phyloP scores from a whole-genome alignment of 1,140 invertebrate genomes.

The Olivierus martensii region DNA sequence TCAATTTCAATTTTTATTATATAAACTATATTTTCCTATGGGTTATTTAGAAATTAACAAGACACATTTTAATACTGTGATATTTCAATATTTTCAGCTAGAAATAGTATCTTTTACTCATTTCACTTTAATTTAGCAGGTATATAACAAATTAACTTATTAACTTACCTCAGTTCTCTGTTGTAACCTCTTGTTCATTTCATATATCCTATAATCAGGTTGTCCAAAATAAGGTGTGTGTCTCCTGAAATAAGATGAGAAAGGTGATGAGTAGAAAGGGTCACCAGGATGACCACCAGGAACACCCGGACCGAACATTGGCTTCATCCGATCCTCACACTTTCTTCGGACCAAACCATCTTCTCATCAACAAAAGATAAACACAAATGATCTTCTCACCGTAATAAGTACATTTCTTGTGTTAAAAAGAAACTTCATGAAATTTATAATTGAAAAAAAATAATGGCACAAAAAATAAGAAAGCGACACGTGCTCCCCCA shows the following conservation, averaged over 20 bases:
- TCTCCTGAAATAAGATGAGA: slow-evolving; percentile 19
- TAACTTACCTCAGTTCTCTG: slow-evolving; percentile 15
- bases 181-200: slow-evolving; percentile 19
- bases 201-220: slow-evolving; percentile 17
- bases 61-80: neutral
- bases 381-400: too few species aligned
- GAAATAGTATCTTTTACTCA: neutral
- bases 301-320: slow-evolving; percentile 15
- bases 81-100: neutral
- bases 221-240: slow-evolving; percentile 18
- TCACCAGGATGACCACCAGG: slow-evolving; percentile 15
- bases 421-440: too few species aligned
- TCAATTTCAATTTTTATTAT: neutral
- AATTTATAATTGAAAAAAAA: too few species aligned
- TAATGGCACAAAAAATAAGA: too few species aligned
- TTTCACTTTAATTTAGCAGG: neutral
- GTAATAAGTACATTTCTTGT: too few species aligned
- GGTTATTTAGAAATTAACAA: neutral
- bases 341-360: too few species aligned
- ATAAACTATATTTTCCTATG: neutral
- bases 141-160: neutral
- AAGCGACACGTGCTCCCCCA: too few species aligned
- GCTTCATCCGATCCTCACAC: slow-evolving; percentile 8
- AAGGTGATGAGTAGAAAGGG: slow-evolving; percentile 17
- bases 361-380: too few species aligned